Evolutionary conservation across 2,888 invertebrate species (phyloP), one percentile per base, ranked within the genome.

Genomic region (Tetragonisca angustula): DNA sequence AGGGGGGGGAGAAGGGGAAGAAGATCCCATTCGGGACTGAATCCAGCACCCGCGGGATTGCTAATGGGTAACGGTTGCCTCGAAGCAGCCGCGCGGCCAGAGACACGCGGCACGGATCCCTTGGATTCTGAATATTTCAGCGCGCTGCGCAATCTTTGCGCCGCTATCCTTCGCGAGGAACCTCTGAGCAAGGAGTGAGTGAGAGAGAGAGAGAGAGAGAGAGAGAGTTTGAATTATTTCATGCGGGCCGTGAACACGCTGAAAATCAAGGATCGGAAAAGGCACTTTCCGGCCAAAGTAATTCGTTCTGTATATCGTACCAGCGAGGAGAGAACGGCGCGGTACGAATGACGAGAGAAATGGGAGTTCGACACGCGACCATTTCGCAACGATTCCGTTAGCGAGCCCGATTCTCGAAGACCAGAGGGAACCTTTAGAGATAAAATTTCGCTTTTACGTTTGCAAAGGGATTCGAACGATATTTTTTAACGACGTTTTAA

Each of bases 181-280:
- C 71, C 27, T 19, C 71, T 17, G 36, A 43, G 11, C 43, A 9
- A 43, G 43, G 43, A 43, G 0, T 9, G 9, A 43, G 43, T 9
- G 9, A 5, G 36, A 36, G 36, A 36, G 36, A 36, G 36, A 36
- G 36, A 36, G 6, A 5, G 36, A 36, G 36, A 36, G 6, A 54
- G 54, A 64, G 24, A 49, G 54, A 79, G 70, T 76, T 74, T 88
- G 80, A 87, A 88, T 88, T 87, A 87, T 88, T 88, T 88, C 78
- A 70, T 65, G 36, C 72, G 67, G 74, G 74, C 82, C 80, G 72
- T 74, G 81, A 75, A 71, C 76, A 67, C 68, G 84, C 49, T 64
- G 76, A 64, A 83, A 78, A 78, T 79, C 71, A 78, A 70, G 64
- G 59, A 87, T 84, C 76, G 78, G 75, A 67, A 78, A 73, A 78